Evolutionary conservation across 2,797 vertebrate genomes (phyloP), one percentile per base, ranked within the genome.

Genomic region (Acanthis flammea): DNA sequence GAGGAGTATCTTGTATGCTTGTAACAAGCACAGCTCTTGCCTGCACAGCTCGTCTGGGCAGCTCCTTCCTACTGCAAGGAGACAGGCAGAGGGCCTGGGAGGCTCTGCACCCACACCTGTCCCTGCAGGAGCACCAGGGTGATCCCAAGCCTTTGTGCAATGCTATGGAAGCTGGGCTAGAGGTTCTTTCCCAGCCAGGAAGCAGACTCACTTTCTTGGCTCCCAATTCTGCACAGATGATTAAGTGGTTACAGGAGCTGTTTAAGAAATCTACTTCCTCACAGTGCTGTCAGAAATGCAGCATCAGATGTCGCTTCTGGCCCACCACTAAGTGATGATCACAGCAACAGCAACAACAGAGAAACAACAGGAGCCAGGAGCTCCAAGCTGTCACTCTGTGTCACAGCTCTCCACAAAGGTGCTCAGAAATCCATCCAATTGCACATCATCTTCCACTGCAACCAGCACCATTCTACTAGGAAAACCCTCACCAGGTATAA

Each of bases 391-490:
- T 39, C 53, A 22, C 65, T 76, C 17, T 4, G 0, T 4, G 31
- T 3, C 41, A 1, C 30, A 51, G 13, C 8, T 31, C 48, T 22
- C 33, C 31, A 23, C 31, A 6, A 31, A 51, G 17, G 24, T 7
- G 14, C 58, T 44, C 9, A 73, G n/a, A 47, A 54, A 15, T 28
- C 37, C 30, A 18, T 3, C 23, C 35, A 45, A 12, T 1, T 10
- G 28, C 33, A 24, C 28, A 0, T 4, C 2, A 16, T 1, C 0
- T 79, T 37, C 23, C 4, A 55, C 37, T 27, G 12, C 7, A 39
- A 33, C 3, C 21, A 27, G 6, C 23, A 23, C 6, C 14, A 22
- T 51, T 10, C 44, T 5, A 28, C 19, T 14, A 8, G 1, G 13
- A 42, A 50, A 63, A 16, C 17, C 23, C n/a, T 10, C 27, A 27